These are phyloP conservation scores for Pachycephala philippinensis DNA, from an alignment of 2,113 vertebrate species.

Conservation along the genomic window DNA sequence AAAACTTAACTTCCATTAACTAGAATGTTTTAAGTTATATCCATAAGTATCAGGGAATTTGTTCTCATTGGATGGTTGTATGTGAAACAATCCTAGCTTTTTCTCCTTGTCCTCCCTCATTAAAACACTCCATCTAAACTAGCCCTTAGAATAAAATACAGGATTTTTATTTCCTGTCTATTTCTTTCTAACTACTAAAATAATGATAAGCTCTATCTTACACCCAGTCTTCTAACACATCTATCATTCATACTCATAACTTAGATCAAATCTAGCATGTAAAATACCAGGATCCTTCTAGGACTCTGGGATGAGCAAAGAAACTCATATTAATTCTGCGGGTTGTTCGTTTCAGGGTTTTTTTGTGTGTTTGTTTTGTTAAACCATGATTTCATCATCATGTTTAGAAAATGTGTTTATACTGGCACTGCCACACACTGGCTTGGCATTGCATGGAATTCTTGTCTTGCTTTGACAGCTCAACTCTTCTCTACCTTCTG, in stretches of 20 bases:
- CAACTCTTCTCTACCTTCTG: neutral
- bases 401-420: neutral
- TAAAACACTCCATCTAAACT: neutral
- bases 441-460: neutral
- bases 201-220: neutral
- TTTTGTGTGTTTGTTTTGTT: neutral
- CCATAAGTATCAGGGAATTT: neutral
- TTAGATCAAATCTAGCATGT: neutral
- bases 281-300: neutral
- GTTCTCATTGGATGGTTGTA: neutral
- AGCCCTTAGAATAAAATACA: neutral
- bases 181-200: neutral
- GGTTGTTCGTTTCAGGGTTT: neutral
- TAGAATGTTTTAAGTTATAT: neutral
- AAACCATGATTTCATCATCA: neutral
- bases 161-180: neutral
- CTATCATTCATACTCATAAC: neutral
- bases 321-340: neutral
- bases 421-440: neutral
- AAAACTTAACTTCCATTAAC: neutral
- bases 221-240: neutral
- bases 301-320: neutral
- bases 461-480: neutral
- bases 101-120: neutral
- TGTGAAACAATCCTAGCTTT: accelerated